These are phyloP conservation scores for Folsomia manolachei DNA, from an alignment of 2,888 invertebrate genomes.

Conservation along the genomic window DNA sequence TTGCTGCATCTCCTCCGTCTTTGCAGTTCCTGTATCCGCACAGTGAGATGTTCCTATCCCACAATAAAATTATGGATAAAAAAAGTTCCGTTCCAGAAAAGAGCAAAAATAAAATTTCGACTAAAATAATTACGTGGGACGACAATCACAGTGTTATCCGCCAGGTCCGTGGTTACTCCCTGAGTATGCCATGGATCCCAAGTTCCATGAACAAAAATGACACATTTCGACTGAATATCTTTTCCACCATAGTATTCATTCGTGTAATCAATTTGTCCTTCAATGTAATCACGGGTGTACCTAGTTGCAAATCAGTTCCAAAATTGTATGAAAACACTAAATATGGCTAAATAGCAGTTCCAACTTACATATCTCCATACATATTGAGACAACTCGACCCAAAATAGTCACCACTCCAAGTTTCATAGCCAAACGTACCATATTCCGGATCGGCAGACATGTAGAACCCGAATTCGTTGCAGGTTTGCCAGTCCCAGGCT, in stretches of 20 bases:
- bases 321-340: slow-evolving; percentile 51
- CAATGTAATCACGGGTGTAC: slow-evolving; percentile 29
- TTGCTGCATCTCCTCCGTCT: neutral
- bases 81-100: no score
- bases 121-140: no score
- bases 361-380: slow-evolving; percentile 47
- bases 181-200: slow-evolving; percentile 59
- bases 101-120: no score
- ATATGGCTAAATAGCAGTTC: slow-evolving; percentile 51
- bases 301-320: slow-evolving; percentile 18
- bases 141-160: slow-evolving; percentile 53
- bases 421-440: slow-evolving; percentile 55
- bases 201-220: slow-evolving; percentile 56
- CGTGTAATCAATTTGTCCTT: slow-evolving; percentile 17
- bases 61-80: no score
- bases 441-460: slow-evolving; percentile 55
- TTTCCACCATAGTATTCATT: slow-evolving; percentile 53
- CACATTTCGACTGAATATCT: slow-evolving; percentile 52
- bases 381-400: slow-evolving; percentile 54
- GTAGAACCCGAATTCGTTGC: slow-evolving; percentile 59
- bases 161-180: slow-evolving; percentile 53
- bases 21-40: neutral
- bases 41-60: neutral
- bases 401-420: slow-evolving; percentile 53
- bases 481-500: slow-evolving; percentile 58